phyloP scores from a whole-genome alignment of 2,113 vertebrate species.

The Callopanchax toddi region DNA sequence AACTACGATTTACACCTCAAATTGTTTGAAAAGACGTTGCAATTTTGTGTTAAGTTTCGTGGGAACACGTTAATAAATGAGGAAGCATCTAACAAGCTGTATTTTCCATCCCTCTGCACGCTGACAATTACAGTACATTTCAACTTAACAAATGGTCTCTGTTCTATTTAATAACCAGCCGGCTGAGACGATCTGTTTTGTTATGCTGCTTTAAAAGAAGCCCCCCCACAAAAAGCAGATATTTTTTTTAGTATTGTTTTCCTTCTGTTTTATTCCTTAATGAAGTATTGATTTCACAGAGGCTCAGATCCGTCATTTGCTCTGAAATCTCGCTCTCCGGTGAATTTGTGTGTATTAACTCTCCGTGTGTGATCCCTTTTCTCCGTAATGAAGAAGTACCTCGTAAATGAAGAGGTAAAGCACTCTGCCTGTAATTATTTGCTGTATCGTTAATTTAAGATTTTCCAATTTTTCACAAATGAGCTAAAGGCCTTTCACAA shows the following conservation, averaged over 20 bases:
- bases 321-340: conserved; percentile 19
- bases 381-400: neutral
- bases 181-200: neutral
- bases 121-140: neutral
- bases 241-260: conserved; percentile 8
- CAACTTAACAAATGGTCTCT: neutral
- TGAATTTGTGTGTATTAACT: neutral
- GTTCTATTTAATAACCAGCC: conserved; percentile 1
- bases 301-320: conserved; percentile 17
- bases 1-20: neutral
- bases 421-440: conserved; percentile 5
- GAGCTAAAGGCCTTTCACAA: conserved; percentile 6
- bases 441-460: conserved; percentile 24
- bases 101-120: neutral
- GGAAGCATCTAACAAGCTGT: neutral
- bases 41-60: neutral
- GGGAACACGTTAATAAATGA: neutral
- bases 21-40: neutral
- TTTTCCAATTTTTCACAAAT: conserved; percentile 24
- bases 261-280: conserved; percentile 11
- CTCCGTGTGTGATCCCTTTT: neutral
- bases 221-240: no score
- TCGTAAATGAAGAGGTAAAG: neutral
- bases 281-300: conserved; percentile 44
- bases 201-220: neutral